Percentiles rank a stretch among this genome's conserved stretches.
These are phyloP conservation scores for Nothoprocta pentlandii DNA, from an alignment of 2,113 vertebrate genomes.

Conservation along the genomic window DNA sequence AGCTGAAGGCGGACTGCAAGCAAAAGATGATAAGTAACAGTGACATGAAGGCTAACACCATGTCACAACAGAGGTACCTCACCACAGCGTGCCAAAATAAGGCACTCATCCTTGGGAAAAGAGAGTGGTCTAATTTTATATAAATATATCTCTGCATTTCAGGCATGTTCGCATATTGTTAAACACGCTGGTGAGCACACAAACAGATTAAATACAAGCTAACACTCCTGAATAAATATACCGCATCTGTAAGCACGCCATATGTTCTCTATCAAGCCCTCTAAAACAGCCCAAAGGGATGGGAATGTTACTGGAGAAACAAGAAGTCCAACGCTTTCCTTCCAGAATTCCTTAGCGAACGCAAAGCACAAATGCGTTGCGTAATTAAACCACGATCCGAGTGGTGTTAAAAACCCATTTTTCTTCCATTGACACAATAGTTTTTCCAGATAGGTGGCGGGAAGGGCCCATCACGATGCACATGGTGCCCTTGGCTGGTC, in stretches of 20 bases:
- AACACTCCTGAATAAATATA: neutral
- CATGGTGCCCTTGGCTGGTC: neutral
- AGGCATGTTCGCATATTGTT: neutral
- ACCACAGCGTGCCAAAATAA: slow-evolving; percentile 31
- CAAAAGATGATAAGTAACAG: slow-evolving; percentile 10
- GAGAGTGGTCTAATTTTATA: neutral
- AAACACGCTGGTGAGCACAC: neutral
- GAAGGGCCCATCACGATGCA: neutral
- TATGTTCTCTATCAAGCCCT: slow-evolving; percentile 1
- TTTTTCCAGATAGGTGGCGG: neutral
- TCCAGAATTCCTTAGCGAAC: neutral
- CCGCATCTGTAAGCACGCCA: neutral
- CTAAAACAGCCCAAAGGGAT: neutral
- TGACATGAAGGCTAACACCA: slow-evolving; percentile 41
- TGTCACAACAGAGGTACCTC: slow-evolving; percentile 43
- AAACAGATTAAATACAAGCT: neutral
- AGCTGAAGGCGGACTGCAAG: neutral
- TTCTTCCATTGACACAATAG: neutral
- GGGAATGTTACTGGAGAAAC: neutral
- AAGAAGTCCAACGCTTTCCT: rapidly evolving
- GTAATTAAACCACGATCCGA: neutral
- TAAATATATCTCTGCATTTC: neutral
- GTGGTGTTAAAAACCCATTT: neutral
- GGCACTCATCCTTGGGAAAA: slow-evolving; percentile 24
- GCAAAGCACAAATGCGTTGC: rapidly evolving